phyloP scores from a whole-genome alignment of 2,888 invertebrate genomes.

The Cremastinae sp. region DNA sequence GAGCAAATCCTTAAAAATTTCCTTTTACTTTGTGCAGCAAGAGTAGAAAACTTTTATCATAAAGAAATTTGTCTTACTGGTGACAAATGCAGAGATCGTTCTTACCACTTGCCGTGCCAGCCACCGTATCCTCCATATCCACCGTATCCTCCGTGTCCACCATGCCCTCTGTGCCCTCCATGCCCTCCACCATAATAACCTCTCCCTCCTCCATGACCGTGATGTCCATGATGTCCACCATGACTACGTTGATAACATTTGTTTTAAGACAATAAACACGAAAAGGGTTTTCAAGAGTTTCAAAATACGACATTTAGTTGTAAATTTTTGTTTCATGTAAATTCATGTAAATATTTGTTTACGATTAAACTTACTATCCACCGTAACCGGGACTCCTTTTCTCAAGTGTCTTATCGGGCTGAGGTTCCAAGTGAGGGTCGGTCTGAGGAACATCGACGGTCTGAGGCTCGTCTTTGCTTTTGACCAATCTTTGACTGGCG shows the following conservation, averaged over 20 bases:
- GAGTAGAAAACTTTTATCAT: slow-evolving; percentile 25
- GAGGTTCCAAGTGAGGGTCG: slow-evolving; percentile 52
- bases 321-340: slow-evolving; percentile 8
- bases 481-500: slow-evolving; percentile 54
- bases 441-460: slow-evolving; percentile 41
- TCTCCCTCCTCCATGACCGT: no score
- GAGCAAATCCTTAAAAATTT: neutral
- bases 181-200: no score
- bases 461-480: slow-evolving; percentile 59
- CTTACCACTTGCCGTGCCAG: slow-evolving; percentile 67
- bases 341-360: no score
- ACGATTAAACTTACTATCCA: slow-evolving; percentile 68
- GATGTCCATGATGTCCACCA: no score
- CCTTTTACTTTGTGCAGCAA: slow-evolving; percentile 25
- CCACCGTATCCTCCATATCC: slow-evolving; percentile 60
- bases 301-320: no score
- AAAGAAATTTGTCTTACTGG: neutral
- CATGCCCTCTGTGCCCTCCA: slow-evolving; percentile 40
- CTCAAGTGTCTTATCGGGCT: slow-evolving; percentile 65
- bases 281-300: no score
- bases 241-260: no score
- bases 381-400: slow-evolving; percentile 70
- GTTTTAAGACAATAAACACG: no score
- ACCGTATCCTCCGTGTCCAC: slow-evolving; percentile 60
- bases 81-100: slow-evolving; percentile 3